Evolutionary conservation across 1,140 invertebrate genomes (phyloP).

Genomic region (Microplitis demolitor): DNA sequence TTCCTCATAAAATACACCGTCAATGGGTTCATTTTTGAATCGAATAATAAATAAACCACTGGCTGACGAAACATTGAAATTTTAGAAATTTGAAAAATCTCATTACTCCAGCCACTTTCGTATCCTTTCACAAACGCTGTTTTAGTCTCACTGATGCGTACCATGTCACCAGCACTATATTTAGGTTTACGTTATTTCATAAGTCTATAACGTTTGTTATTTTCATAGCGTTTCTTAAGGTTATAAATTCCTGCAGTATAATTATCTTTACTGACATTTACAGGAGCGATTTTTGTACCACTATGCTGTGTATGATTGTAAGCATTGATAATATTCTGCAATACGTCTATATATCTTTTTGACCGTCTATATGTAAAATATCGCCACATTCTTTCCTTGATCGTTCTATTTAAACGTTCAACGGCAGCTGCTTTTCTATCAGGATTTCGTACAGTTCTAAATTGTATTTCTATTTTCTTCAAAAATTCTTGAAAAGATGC

Average conservation of each 20-base stretch:
- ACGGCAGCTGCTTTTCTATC: conserved; percentile 35
- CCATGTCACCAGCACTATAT: conserved; percentile 17
- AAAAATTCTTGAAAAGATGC: conserved; percentile 21
- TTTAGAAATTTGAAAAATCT: not conserved
- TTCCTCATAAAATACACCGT: not conserved
- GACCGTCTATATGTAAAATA: conserved; percentile 30
- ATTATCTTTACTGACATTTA: not conserved
- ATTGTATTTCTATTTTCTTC: conserved; percentile 25
- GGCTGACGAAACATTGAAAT: not conserved
- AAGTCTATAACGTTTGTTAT: too few species aligned
- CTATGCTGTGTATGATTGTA: conserved; percentile 29
- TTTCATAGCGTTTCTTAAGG: not conserved
- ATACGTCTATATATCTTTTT: conserved; percentile 30
- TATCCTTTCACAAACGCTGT: conserved; percentile 16
- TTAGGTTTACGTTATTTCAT: conserved; percentile 2
- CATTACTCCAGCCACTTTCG: not conserved
- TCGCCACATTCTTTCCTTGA: conserved; percentile 38
- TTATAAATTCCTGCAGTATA: not conserved
- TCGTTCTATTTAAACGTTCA: conserved; percentile 35
- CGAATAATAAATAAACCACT: not conserved
- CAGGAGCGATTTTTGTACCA: conserved; percentile 1
- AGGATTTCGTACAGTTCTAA: conserved; percentile 24
- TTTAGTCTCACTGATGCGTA: conserved; percentile 19
- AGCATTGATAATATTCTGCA: conserved; percentile 25
- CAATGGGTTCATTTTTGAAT: not conserved